Conservation (phyloP, 2,888 invertebrate genomes). For the Imbricaverruca yamaguchii region DNA sequence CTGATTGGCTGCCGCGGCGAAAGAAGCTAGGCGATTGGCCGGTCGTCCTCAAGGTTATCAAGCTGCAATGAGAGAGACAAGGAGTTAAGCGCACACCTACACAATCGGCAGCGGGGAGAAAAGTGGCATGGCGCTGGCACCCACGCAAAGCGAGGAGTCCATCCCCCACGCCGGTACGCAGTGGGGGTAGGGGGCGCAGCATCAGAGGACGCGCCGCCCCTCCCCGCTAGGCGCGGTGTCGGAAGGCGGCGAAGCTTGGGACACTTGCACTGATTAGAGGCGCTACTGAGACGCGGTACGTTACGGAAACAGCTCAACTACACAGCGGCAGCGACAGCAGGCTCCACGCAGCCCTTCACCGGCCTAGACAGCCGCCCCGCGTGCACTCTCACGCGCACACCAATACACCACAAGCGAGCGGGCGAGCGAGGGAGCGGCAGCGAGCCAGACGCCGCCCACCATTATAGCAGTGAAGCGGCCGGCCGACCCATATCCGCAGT, state of each 20-base stretch:
- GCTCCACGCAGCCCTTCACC: neutral
- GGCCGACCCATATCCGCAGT: neutral
- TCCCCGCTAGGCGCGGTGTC: neutral
- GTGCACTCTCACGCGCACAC: neutral
- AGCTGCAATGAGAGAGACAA: conserved; percentile 21
- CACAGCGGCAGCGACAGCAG: neutral
- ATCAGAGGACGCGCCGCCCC: neutral
- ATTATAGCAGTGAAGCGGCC: neutral
- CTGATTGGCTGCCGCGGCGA: conserved; percentile 20
- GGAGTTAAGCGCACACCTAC: conserved; percentile 14
- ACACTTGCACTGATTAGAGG: neutral
- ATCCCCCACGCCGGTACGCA: neutral
- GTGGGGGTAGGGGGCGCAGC: neutral
- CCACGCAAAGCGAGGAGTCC: neutral
- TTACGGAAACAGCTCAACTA: neutral
- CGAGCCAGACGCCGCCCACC: neutral
- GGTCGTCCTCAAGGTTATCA: conserved; percentile 21
- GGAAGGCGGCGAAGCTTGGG: neutral
- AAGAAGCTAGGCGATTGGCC: conserved; percentile 21
- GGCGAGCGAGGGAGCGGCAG: neutral
- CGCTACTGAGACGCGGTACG: neutral
- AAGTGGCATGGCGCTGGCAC: neutral
- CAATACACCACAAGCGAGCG: too few relatives aligned
- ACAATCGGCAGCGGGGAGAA: conserved; percentile 9
- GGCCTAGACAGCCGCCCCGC: neutral